phyloP scores from a whole-genome alignment of 1,140 invertebrate genomes.

The Thereuonema tuberculata region DNA sequence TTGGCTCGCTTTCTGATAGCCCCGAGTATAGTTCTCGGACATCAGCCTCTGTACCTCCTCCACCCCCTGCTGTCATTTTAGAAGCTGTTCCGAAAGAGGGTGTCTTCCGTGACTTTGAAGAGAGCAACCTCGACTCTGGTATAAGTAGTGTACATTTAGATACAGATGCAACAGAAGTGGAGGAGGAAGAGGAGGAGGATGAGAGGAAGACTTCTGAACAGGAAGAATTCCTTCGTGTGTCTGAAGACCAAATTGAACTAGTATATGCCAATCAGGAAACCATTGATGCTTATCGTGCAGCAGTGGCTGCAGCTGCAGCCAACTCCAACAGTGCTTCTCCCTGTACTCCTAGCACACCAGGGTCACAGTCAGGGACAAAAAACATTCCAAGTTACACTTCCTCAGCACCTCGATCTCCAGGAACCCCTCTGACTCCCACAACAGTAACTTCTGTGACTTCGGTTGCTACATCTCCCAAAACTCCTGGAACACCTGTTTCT shows the following conservation, averaged over 20 bases:
- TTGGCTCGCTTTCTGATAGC: neutral
- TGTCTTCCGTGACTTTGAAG: neutral
- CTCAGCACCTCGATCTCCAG: no score
- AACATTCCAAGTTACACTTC: no score
- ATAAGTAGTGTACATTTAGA: constrained; percentile 3
- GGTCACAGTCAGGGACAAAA: no score
- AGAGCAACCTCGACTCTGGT: constrained; percentile 2
- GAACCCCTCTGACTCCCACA: no score
- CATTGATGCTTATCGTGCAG: neutral
- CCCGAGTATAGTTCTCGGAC: neutral
- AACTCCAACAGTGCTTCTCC: no score
- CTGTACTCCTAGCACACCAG: no score
- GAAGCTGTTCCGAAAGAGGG: constrained; percentile 1
- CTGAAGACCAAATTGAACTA: neutral
- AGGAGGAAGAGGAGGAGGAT: neutral
- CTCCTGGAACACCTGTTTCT: no score
- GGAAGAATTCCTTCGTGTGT: neutral
- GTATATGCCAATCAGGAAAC: constrained; percentile 8
- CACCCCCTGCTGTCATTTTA: neutral
- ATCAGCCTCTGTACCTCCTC: neutral
- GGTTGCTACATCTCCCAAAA: no score
- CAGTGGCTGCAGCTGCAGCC: neutral
- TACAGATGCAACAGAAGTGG: neutral
- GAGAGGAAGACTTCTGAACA: neutral
- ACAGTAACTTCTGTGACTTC: no score